Evolutionary conservation across 2,113 vertebrate species (phyloP).

Genomic region (Grallaria varia): DNA sequence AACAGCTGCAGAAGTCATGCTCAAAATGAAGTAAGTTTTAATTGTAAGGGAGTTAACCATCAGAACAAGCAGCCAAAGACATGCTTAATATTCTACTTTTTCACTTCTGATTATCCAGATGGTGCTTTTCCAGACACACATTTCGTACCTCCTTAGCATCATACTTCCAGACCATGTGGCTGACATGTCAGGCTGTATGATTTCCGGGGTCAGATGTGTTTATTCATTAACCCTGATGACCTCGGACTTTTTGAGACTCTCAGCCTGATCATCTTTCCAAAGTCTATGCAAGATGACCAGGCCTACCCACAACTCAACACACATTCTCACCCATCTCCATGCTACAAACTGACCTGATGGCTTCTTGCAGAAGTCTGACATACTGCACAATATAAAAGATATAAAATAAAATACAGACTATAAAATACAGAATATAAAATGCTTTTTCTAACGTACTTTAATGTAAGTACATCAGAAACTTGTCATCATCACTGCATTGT

Average conservation of each 20-base stretch:
- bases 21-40: neutral
- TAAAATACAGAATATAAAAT: neutral
- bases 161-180: neutral
- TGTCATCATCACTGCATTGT: neutral
- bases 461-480: neutral
- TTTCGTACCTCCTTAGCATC: neutral
- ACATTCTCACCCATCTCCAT: neutral
- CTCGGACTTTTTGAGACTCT: neutral
- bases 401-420: neutral
- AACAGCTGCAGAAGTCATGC: neutral
- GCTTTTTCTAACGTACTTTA: neutral
- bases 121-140: neutral
- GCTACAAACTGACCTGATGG: neutral
- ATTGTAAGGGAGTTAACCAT: neutral
- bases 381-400: neutral
- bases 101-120: neutral
- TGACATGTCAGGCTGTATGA: neutral
- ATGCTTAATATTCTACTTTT: neutral
- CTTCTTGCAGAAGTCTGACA: neutral
- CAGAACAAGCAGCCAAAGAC: neutral
- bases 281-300: neutral
- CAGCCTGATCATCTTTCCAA: neutral
- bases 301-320: neutral
- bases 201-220: neutral
- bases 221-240: neutral